These are phyloP conservation scores for Synodontis membranacea DNA, from an alignment of 2,113 vertebrate species.

Conservation along the genomic window DNA sequence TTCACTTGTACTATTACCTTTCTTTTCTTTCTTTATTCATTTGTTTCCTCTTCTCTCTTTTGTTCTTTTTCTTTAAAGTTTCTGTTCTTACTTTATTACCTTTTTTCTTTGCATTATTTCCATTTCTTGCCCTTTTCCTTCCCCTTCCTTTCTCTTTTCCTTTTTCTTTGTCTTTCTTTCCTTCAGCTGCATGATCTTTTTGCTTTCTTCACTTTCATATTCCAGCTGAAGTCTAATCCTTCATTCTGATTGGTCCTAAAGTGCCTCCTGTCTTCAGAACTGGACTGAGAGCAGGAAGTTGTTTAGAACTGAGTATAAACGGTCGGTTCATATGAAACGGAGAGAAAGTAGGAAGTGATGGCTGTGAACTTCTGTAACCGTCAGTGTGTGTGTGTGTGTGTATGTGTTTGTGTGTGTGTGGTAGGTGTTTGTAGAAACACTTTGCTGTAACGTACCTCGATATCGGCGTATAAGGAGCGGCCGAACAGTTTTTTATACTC, in stretches of 20 bases:
- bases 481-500: slow-evolving; percentile 84
- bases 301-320: neutral
- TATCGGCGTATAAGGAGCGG: slow-evolving; percentile 71
- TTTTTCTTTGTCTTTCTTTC: neutral
- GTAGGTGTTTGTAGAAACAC: neutral
- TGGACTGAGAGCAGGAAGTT: neutral
- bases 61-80: neutral
- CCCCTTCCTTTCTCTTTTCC: neutral
- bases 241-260: neutral
- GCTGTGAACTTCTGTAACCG: neutral
- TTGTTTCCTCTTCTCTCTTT: neutral
- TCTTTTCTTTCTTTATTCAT: neutral
- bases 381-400: neutral
- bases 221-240: neutral
- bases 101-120: neutral
- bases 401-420: neutral
- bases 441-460: slow-evolving; percentile 73
- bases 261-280: neutral
- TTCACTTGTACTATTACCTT: neutral
- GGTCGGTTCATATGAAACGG: neutral
- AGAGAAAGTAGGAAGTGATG: neutral
- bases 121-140: neutral
- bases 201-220: slow-evolving; percentile 68
- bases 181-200: neutral
- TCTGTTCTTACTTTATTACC: too few species aligned